Percentiles rank a stretch among this genome's conserved stretches.
Evolutionary conservation across 2,797 vertebrate species (phyloP).

Genomic region (Trachurus trachurus): DNA sequence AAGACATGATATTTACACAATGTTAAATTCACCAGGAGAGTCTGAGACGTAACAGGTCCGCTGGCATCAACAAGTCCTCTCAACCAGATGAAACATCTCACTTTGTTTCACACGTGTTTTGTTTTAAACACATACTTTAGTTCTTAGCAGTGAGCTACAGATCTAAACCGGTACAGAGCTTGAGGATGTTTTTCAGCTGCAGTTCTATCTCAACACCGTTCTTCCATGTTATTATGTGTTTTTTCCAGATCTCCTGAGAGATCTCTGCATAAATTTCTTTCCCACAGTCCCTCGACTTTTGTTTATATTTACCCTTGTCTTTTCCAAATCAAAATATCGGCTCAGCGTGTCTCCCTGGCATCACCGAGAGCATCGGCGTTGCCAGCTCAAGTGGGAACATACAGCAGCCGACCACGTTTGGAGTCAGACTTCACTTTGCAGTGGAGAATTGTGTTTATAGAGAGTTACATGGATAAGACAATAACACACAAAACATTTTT

Average conservation of each 20-base stretch:
- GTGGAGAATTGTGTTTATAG: conserved; percentile 6
- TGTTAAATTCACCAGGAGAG: not conserved
- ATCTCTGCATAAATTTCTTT: not conserved
- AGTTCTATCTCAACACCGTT: not conserved
- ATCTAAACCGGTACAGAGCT: not conserved
- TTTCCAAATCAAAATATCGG: conserved; percentile 16
- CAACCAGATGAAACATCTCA: conserved; percentile 3
- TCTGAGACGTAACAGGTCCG: not conserved
- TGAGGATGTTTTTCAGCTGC: not conserved
- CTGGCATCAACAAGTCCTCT: not conserved
- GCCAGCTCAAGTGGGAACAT: not conserved
- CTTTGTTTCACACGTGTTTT: conserved; percentile 8
- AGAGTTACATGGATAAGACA: conserved; percentile 9
- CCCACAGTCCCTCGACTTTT: not conserved
- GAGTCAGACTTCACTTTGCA: conserved; percentile 5
- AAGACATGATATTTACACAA: conserved; percentile 18
- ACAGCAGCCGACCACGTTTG: not conserved
- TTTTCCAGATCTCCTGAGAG: not conserved
- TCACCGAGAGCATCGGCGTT: not conserved
- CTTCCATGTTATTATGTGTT: not conserved
- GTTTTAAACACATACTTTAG: not conserved
- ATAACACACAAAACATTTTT: not conserved
- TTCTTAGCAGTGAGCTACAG: not conserved
- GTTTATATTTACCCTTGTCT: not conserved
- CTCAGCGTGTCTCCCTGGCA: not conserved